Evolutionary conservation across 2,888 invertebrate genomes (phyloP), one percentile per base, ranked within the genome.

Genomic region (Tolmerus cingulatus): DNA sequence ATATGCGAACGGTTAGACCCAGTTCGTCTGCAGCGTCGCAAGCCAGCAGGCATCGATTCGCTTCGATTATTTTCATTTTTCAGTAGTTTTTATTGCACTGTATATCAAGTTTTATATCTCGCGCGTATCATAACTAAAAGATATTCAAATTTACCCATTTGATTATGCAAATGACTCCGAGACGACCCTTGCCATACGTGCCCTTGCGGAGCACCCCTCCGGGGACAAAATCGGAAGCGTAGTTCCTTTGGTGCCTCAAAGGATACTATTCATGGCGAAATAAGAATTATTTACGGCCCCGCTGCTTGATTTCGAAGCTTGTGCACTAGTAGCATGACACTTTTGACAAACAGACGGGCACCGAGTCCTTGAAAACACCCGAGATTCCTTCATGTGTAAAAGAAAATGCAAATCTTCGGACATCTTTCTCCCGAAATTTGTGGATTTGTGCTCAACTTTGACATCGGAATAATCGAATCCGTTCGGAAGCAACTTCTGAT

Each of bases 111-210:
- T 87, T 88, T 88, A 88, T 87, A 87, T 88, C 88, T 66, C 43
- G 37, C 84, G 84, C 86, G 82, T 88, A 87, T 87, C 87, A 87
- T 87, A 88, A 87, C 87, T 87, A 87, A 88, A 89, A 89, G 87
- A 89, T 92, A 92, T 91, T 91, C 92, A 91, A 92, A 91, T 92
- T 92, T 91, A 90, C 91, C 91, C 91, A 92, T 92, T 92, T 92
- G 92, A 92, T 92, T 92, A 92, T 92, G 92, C 92, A 92, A 92
- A 92, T 92, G 91, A 91, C 89, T 90, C 89, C 90, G 90, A 91
- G 91, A 92, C 92, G 91, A 91, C 91, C 92, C 92, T 91, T 92
- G 91, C 90, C 92, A 92, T 92, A 92, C 92, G 92, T 92, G 91
- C 88, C 88, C 88, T 87, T 86, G 84, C 30, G 30, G 55, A 84